These are phyloP conservation scores for Psammodynastes pulverulentus DNA, from an alignment of 2,113 vertebrate genomes.

Conservation along the genomic window DNA sequence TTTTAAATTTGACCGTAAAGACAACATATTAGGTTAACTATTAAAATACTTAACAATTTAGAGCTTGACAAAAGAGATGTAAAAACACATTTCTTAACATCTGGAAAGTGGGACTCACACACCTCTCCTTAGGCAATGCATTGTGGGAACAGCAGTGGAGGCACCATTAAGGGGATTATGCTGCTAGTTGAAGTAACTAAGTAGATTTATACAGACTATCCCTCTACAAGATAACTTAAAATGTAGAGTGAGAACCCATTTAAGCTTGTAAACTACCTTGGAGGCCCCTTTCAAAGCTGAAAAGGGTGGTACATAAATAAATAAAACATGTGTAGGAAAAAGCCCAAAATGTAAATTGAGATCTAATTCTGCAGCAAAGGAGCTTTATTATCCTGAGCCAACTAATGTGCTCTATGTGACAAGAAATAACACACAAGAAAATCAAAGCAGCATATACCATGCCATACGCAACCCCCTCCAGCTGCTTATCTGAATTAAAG, in stretches of 20 bases:
- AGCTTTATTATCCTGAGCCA: background rate
- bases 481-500: slow-evolving; percentile 72
- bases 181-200: background rate
- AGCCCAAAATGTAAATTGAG: background rate
- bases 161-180: background rate
- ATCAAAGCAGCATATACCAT: slow-evolving; percentile 32
- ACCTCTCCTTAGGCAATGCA: background rate
- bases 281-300: background rate
- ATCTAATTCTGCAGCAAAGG: background rate
- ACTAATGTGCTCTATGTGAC: background rate
- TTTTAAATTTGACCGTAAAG: background rate
- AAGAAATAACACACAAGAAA: slow-evolving; percentile 42
- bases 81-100: background rate
- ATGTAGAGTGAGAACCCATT: too few relatives aligned
- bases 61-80: background rate
- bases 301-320: background rate
- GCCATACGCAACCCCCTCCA: slow-evolving; percentile 74
- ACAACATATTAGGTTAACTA: background rate
- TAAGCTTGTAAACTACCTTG: background rate
- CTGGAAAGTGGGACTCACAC: background rate
- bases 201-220: background rate
- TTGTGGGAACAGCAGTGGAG: background rate
- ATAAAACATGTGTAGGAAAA: background rate
- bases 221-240: background rate
- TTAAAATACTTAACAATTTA: background rate